These are phyloP conservation scores for Theropithecus gelada DNA, from an alignment of 2,113 vertebrate genomes.

Conservation along the genomic window DNA sequence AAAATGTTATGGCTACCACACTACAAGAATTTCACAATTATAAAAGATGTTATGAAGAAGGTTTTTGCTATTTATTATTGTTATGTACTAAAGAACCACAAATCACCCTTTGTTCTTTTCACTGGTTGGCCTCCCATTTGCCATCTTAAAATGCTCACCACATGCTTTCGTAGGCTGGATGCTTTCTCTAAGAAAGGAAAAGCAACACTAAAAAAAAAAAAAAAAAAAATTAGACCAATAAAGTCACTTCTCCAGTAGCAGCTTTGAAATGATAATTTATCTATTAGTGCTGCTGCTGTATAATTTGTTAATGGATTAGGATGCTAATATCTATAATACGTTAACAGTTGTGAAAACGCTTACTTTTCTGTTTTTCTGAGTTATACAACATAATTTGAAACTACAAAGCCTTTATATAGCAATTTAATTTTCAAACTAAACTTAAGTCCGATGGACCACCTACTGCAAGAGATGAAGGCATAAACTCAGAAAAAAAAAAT, in stretches of 20 bases:
- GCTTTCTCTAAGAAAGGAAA: neutral
- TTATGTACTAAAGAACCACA: neutral
- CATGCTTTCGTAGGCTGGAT: neutral
- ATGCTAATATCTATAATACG: neutral
- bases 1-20: neutral
- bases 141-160: neutral
- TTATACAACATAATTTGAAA: neutral
- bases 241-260: accelerated
- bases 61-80: neutral
- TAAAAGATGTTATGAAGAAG: neutral
- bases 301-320: neutral
- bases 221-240: neutral
- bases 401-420: neutral
- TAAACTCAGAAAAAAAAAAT: neutral
- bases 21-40: neutral
- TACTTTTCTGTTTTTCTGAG: neutral
- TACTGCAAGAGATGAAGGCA: neutral
- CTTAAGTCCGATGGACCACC: neutral
- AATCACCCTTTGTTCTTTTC: neutral
- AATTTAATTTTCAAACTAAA: constrained; percentile 26
- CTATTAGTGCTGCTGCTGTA: neutral
- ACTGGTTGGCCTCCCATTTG: neutral
- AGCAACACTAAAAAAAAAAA: neutral
- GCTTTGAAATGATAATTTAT: constrained; percentile 40
- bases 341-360: constrained; percentile 7